Evolutionary conservation across 2,888 invertebrate species (phyloP), one percentile per base, ranked within the genome.

Genomic region (Caenorhabditis sp.): DNA sequence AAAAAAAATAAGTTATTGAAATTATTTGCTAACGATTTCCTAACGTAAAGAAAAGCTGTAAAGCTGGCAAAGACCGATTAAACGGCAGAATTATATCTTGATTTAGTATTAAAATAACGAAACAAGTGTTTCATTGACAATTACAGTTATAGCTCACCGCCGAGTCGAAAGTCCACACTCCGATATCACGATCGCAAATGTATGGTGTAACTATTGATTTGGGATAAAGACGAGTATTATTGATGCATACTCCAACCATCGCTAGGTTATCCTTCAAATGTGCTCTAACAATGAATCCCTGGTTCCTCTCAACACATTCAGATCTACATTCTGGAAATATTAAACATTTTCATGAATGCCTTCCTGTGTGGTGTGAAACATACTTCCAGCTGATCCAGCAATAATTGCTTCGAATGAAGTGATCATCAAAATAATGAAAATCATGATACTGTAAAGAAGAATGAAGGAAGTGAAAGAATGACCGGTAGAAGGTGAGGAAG

Each of bases 311-410:
- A 23, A 81, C 59, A 61, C 83, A 83, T 59, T 80, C 78, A 1
- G 82, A 76, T 25, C 80, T 75, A 60, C 82, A 82, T 68, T 76
- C 80, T 83, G 67, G 63, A 76, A 65, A n/a, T n/a, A n/a, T n/a
- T n/a, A n/a, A n/a, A n/a, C n/a, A n/a, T n/a, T n/a, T n/a, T n/a
- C n/a, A n/a, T n/a, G n/a, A n/a, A n/a, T n/a, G n/a, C n/a, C n/a
- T n/a, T n/a, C n/a, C n/a, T n/a, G n/a, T n/a, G n/a, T n/a, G n/a
- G n/a, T n/a, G n/a, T n/a, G n/a, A n/a, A 71, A 67, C 69, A 60
- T 38, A 77, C 76, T 59, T 68, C 76, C 76, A 38, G 70, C 76
- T 26, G 70, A 70, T 54, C 76, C 76, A 0, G 70, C 27, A 12
- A 64, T 53, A 25, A 66, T 70, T 21, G 17, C 17, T 27, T n/a